Conservation (phyloP, 2,113 vertebrate species). For the Triplophysa dalaica region DNA sequence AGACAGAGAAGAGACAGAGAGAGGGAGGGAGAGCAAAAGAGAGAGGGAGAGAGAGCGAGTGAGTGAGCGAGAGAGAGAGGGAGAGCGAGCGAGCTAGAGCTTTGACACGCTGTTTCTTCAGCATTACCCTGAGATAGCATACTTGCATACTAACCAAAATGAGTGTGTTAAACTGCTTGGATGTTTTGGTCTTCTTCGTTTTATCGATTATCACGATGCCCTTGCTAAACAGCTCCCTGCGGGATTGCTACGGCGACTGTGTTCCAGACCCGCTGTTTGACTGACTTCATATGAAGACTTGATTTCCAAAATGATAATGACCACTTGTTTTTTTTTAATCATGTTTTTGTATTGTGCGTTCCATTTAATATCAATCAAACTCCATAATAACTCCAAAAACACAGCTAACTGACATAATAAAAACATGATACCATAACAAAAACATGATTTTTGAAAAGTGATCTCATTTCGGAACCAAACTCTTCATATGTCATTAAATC, state of each 20-base stretch:
- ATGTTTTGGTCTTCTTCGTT: constrained; percentile 47
- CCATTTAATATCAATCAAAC: no score
- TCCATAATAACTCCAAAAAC: no score
- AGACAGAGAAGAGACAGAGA: neutral
- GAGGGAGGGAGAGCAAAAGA: neutral
- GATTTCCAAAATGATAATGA: no score
- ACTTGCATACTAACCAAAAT: neutral
- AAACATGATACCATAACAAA: no score
- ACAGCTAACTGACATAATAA: no score
- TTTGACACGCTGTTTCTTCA: neutral
- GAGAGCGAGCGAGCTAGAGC: neutral
- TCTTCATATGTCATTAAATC: constrained; percentile 77
- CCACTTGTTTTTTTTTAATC: no score
- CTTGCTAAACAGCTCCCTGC: constrained; percentile 72
- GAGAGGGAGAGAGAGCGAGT: no score
- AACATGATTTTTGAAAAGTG: no score
- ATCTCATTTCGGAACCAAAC: no score
- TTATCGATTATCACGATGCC: constrained; percentile 76
- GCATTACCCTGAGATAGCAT: neutral
- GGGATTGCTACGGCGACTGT: constrained; percentile 68
- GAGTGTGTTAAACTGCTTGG: neutral
- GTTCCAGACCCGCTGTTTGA: constrained; percentile 68
- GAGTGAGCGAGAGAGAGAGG: no score
- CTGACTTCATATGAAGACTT: constrained; percentile 63
- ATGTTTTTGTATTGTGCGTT: no score